Evolutionary conservation across 2,888 invertebrate genomes (phyloP).

Genomic region (Pseudococcus jackbeardsleyi): DNA sequence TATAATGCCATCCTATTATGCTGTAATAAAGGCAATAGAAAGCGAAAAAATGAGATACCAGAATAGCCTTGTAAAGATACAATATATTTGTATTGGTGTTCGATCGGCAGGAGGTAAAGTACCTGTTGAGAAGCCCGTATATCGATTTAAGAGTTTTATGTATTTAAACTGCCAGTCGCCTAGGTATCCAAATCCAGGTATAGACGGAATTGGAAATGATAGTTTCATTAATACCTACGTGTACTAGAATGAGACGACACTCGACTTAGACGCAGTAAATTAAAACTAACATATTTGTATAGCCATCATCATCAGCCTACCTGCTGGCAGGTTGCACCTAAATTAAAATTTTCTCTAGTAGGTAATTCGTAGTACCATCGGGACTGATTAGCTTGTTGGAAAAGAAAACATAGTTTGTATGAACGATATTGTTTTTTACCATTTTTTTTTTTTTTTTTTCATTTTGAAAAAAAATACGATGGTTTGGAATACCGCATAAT

Average conservation of each 20-base stretch:
- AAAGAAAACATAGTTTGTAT: slow-evolving; percentile 14
- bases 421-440: slow-evolving; percentile 6
- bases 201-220: slow-evolving; percentile 18
- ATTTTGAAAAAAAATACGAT: background rate
- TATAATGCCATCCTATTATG: background rate
- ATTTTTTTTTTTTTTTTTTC: background rate
- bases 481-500: background rate
- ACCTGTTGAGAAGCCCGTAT: slow-evolving; percentile 43
- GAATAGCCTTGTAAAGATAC: slow-evolving; percentile 4
- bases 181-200: no score
- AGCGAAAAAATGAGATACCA: background rate
- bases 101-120: slow-evolving; percentile 37
- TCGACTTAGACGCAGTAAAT: slow-evolving; percentile 26
- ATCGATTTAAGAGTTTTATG: slow-evolving; percentile 5
- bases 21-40: background rate
- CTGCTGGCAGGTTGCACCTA: background rate
- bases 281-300: slow-evolving; percentile 43
- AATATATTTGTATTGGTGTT: slow-evolving; percentile 39
- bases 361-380: background rate
- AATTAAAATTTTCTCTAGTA: slow-evolving; percentile 12
- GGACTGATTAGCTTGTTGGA: background rate
- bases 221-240: slow-evolving; percentile 25
- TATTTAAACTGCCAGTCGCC: no score
- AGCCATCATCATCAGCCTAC: background rate
- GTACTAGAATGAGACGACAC: background rate